These are phyloP conservation scores for Drosophila hydei DNA, from an alignment of 1,140 invertebrate genomes.

Conservation along the genomic window DNA sequence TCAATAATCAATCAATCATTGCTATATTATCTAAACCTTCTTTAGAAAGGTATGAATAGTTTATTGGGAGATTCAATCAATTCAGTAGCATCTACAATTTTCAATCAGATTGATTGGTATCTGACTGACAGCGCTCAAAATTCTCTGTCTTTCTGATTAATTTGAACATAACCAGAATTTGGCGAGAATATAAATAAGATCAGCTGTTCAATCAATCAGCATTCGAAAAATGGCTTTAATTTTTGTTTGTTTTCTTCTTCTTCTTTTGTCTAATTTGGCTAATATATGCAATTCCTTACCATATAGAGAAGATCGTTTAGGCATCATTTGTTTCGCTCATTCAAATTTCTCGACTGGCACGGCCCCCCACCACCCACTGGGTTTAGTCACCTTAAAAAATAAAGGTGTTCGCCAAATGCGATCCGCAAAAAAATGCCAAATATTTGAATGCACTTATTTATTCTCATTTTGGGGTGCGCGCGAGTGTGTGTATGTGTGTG, in stretches of 20 bases:
- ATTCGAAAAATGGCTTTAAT: neutral
- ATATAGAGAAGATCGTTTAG: conserved; percentile 73
- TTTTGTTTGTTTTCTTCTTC: conserved; percentile 2
- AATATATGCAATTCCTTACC: conserved; percentile 72
- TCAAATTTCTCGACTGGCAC: conserved; percentile 44
- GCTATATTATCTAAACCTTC: no score
- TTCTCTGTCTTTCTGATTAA: neutral
- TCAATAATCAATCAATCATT: no score
- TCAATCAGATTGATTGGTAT: no score
- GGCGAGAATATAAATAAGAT: conserved; percentile 4
- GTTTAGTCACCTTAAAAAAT: conserved; percentile 41
- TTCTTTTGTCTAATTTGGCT: conserved; percentile 71
- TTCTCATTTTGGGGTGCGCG: conserved; percentile 21
- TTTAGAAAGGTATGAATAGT: no score
- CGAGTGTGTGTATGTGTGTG: conserved; percentile 12
- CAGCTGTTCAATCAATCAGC: conserved; percentile 35
- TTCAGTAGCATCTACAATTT: no score
- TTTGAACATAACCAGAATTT: neutral
- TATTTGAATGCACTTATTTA: conserved; percentile 71
- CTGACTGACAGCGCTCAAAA: no score
- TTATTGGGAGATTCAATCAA: no score
- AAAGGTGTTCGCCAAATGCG: conserved; percentile 65
- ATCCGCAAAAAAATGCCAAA: conserved; percentile 71
- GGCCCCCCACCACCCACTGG: conserved; percentile 38
- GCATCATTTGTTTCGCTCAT: conserved; percentile 70